phyloP scores from a whole-genome alignment of 2,113 vertebrate genomes.

The Chinchilla lanigera region DNA sequence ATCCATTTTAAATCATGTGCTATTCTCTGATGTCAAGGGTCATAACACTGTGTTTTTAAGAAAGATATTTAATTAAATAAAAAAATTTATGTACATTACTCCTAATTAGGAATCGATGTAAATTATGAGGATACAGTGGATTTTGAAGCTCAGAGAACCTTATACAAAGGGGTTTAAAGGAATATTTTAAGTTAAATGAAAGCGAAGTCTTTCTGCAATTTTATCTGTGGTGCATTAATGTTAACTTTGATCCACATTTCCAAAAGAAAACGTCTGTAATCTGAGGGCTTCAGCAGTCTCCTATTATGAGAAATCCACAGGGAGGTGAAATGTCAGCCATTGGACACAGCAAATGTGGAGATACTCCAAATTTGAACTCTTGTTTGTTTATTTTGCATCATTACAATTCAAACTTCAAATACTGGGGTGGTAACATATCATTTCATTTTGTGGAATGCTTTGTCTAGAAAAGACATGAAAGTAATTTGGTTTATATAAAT shows the following conservation, averaged over 20 bases:
- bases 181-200: constrained; percentile 20
- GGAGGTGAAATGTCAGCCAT: neutral
- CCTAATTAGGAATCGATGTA: neutral
- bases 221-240: neutral
- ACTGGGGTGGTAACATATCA: neutral
- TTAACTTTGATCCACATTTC: neutral
- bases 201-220: neutral
- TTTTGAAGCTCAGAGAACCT: neutral
- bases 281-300: neutral
- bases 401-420: neutral
- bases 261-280: neutral
- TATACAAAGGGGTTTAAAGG: neutral
- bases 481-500: neutral
- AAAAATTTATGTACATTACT: neutral
- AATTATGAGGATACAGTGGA: neutral
- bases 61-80: neutral
- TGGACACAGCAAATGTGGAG: neutral
- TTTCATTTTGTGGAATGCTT: constrained; percentile 19
- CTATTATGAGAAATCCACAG: neutral
- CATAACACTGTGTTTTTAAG: neutral
- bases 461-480: neutral
- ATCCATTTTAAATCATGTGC: neutral
- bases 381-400: neutral
- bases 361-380: neutral
- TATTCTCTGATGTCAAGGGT: neutral